Base-by-base conservation (phyloP, 1,140 invertebrate species). In the Pogonognathellus flavescens region DNA sequence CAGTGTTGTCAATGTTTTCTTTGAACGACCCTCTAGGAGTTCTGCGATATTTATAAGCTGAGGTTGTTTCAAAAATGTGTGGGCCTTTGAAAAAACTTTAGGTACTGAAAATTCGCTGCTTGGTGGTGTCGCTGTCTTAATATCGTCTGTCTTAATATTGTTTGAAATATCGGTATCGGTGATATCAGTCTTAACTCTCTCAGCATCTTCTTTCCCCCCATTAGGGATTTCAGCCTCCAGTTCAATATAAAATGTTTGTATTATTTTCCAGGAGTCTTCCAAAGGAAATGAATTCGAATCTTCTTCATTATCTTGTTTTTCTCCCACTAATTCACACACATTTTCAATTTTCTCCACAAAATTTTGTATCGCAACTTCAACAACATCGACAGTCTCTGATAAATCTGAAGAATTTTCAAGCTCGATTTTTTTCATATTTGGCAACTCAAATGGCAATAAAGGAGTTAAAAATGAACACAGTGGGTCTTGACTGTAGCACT, bases 31-130 rank as follows among this genome's bases (percentile, higher is more conserved):
- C 16, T 82, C n/a, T 13, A 82, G 50, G 6, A 82, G 3, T 52
- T 25, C 55, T 13, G 22, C 18, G 1, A 82, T 57, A 41, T 59
- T 50, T 49, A 60, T 20, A 62, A 83, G 55, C 50, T 59, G 52
- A 25, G 80, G 80, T 6, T 81, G 50, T 22, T 55, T 81, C 18
- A 55, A 18, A 55, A 81, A 55, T 13, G 53, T 82, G n/a, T 76
- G 14, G 7, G 13, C 14, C 60, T 41, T 60, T 10, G 16, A 14
- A 60, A 59, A 41, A 20, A 59, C 25, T 82, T 82, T 82, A 11
- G 81, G 7, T 16, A 59, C 59, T 5, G 81, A 41, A 1, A 82
- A 14, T 9, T 22, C 52, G 57, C 14, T 7, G 25, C 9, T 18
- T 53, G 13, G 0, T 50, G 14, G 5, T 31, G 41, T 7, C 41